Evolutionary conservation across 92 coral and sea anemone genomes (phyloP).

Genomic region (Paragorgia papillata): DNA sequence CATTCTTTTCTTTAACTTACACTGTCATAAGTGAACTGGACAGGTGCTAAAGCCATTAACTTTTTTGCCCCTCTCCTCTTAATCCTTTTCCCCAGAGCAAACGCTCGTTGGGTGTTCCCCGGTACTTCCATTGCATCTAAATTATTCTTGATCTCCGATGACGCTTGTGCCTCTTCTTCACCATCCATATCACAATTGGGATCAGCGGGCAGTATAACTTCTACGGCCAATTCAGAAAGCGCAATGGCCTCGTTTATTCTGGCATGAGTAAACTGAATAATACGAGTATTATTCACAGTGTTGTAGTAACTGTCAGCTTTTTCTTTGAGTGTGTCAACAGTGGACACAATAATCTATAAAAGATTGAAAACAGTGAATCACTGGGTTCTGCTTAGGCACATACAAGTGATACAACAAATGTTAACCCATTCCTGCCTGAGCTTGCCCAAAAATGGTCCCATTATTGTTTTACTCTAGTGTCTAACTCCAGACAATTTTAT

Average conservation of each 20-base stretch:
- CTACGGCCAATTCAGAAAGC: conserved; percentile 76
- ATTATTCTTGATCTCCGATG: conserved; percentile 10
- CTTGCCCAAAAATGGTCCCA: too few species aligned
- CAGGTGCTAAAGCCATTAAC: conserved; percentile 79
- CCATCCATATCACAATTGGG: conserved; percentile 77
- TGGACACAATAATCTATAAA: conserved; percentile 62
- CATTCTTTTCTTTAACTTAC: conserved; percentile 68
- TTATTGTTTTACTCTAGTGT: too few species aligned
- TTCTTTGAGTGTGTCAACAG: conserved; percentile 69
- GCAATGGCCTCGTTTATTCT: conserved; percentile 70
- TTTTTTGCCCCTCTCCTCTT: conserved; percentile 70
- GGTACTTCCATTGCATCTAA: conserved; percentile 62
- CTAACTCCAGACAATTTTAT: too few species aligned
- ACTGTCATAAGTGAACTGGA: conserved; percentile 70
- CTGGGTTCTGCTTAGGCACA: too few species aligned
- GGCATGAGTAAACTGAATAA: conserved; percentile 69
- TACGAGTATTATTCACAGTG: conserved; percentile 65
- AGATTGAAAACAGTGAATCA: background rate
- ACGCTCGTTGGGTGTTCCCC: conserved; percentile 68
- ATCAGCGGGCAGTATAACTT: conserved; percentile 83
- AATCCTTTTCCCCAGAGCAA: conserved; percentile 64
- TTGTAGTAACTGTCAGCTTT: conserved; percentile 73
- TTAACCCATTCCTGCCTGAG: too few species aligned
- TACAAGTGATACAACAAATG: too few species aligned
- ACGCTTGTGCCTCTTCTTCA: conserved; percentile 54